Conservation (phyloP, 2,888 invertebrate species). For the Nephrotoma flavescens region DNA sequence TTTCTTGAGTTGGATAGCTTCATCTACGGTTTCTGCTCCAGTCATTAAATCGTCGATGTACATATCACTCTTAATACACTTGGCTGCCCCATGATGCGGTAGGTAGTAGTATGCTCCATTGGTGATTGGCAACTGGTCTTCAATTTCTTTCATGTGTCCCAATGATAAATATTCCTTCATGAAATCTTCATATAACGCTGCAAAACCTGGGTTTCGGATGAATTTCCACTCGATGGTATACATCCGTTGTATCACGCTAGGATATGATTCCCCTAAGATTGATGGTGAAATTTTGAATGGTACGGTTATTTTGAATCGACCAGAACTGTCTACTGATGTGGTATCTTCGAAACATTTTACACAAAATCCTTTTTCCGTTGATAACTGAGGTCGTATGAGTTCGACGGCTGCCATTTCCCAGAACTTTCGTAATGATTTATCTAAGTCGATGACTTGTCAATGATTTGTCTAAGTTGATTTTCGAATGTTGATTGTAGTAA, state of each 20-base stretch:
- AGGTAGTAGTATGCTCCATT: neutral
- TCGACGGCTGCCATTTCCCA: neutral
- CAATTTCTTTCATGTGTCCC: neutral
- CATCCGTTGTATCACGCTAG: neutral
- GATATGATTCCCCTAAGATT: neutral
- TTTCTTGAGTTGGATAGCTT: neutral
- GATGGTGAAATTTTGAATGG: neutral
- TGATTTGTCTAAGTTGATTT: too few species aligned
- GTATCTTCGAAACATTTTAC: neutral
- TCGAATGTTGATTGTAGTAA: too few species aligned
- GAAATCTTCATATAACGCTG: neutral
- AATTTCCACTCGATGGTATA: neutral
- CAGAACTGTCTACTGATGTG: neutral
- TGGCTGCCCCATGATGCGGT: neutral
- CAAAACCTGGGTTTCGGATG: neutral
- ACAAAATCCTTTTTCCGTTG: neutral
- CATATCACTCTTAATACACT: neutral
- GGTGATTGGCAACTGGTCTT: neutral
- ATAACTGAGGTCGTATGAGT: neutral
- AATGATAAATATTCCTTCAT: neutral
- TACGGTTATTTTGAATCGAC: too few species aligned
- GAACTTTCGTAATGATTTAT: neutral
- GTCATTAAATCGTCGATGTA: neutral
- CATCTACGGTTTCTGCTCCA: neutral
- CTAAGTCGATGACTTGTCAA: neutral